A percentile compares a stretch with the other conserved stretches of the same genome.
phyloP scores from a whole-genome alignment of 2,113 vertebrate genomes.

The Eptesicus fuscus region DNA sequence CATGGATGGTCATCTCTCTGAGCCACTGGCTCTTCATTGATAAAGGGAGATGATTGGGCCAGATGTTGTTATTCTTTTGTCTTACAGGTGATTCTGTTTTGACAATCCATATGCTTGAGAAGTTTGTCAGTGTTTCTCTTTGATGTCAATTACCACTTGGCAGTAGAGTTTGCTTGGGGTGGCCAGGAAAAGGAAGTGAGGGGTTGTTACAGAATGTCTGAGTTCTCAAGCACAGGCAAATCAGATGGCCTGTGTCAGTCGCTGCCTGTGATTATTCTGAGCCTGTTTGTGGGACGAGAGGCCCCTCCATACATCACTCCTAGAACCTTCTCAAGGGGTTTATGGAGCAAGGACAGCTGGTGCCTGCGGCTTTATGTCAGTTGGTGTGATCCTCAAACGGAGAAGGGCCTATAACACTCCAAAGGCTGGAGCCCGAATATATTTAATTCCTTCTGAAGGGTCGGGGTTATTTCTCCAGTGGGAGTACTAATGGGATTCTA shows the following conservation, averaged over 20 bases:
- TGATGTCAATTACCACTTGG: neutral
- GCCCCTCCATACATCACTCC: constrained; percentile 49
- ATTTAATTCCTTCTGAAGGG: constrained; percentile 82
- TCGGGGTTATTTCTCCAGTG: constrained; percentile 78
- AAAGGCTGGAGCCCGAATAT: constrained; percentile 69
- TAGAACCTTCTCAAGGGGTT: constrained; percentile 66
- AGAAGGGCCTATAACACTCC: constrained; percentile 76
- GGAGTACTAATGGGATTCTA: constrained; percentile 87
- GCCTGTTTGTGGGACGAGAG: neutral
- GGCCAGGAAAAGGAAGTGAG: neutral
- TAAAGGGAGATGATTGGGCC: neutral
- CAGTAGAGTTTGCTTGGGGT: neutral
- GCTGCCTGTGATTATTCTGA: neutral
- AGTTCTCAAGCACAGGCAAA: neutral
- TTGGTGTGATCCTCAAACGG: constrained; percentile 76
- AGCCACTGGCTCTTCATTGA: neutral
- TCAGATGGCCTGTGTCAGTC: neutral
- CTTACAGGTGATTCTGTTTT: neutral
- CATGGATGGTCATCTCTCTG: neutral
- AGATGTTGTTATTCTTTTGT: neutral
- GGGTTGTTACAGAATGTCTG: neutral
- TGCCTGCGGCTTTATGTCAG: constrained; percentile 80
- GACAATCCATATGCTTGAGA: neutral
- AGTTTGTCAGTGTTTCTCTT: neutral
- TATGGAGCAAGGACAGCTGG: constrained; percentile 81